Evolutionary conservation across 2,113 vertebrate genomes (phyloP).

Genomic region (Amphiprion percula): DNA sequence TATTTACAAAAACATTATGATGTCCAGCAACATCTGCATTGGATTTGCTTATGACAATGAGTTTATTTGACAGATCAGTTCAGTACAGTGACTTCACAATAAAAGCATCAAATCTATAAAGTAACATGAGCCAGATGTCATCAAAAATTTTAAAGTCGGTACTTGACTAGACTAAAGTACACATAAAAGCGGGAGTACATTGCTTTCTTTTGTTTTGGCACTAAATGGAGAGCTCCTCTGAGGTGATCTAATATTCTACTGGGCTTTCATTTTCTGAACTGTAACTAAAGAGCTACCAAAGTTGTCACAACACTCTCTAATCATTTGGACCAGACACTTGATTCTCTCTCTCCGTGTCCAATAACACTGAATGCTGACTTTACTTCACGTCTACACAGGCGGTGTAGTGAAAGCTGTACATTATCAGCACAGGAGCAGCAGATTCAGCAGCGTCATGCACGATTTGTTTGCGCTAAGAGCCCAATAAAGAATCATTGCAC

Average conservation of each 20-base stretch:
- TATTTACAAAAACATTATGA: background rate
- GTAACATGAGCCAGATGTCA: background rate
- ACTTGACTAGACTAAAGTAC: slow-evolving; percentile 10
- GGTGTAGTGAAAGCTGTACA: background rate
- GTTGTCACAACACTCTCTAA: background rate
- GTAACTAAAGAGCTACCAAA: background rate
- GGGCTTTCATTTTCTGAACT: background rate
- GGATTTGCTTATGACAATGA: background rate
- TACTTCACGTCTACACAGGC: background rate
- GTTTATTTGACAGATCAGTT: slow-evolving; percentile 5
- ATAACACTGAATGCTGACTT: background rate
- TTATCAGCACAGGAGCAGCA: background rate
- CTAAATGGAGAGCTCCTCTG: background rate
- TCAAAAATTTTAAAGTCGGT: slow-evolving; percentile 7
- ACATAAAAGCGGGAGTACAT: background rate
- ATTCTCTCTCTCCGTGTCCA: background rate
- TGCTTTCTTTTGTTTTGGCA: background rate
- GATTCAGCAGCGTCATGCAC: background rate
- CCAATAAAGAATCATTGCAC: background rate
- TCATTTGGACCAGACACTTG: background rate
- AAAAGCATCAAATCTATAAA: slow-evolving; percentile 2
- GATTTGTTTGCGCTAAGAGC: background rate
- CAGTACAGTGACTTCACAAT: background rate
- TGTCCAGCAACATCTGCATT: background rate
- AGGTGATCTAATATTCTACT: background rate